Percentiles rank a stretch among this genome's conserved stretches.
Conservation (phyloP, 2,888 invertebrate species). For the Xestoiulus laeticollis region DNA sequence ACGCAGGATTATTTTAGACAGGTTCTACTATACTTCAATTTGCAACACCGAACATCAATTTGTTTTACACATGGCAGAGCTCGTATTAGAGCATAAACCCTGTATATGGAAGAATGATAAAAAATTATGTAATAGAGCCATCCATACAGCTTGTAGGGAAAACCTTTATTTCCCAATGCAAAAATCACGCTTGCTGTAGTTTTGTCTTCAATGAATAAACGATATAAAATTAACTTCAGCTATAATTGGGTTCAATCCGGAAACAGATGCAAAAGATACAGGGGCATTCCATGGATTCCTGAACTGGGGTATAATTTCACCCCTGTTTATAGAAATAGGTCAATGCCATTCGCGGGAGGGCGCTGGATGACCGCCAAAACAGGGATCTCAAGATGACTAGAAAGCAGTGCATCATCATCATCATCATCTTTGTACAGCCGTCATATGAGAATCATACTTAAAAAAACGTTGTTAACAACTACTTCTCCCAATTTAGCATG, state of each 20-base stretch:
- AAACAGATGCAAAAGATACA: background rate
- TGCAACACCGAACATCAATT: too few species aligned
- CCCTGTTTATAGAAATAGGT: background rate
- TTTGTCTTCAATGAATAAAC: background rate
- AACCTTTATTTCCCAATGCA: too few species aligned
- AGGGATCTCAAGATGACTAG: background rate
- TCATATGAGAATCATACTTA: background rate
- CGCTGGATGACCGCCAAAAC: constrained; percentile 20
- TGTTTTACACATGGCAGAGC: too few species aligned
- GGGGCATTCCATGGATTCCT: background rate
- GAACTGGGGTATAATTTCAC: background rate
- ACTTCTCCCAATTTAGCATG: background rate
- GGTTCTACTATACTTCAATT: too few species aligned
- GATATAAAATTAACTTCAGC: background rate
- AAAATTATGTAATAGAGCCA: too few species aligned
- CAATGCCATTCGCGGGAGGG: constrained; percentile 13
- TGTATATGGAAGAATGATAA: too few species aligned
- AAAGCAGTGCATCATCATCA: constrained; percentile 27
- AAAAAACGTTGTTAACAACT: background rate
- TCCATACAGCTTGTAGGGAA: too few species aligned
- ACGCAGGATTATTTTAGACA: too few species aligned
- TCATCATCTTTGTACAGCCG: background rate
- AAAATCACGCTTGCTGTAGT: too few species aligned
- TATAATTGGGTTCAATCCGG: background rate
- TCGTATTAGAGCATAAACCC: too few species aligned